These are phyloP conservation scores for Catonia carolina DNA, from an alignment of 2,888 invertebrate species.

Conservation along the genomic window DNA sequence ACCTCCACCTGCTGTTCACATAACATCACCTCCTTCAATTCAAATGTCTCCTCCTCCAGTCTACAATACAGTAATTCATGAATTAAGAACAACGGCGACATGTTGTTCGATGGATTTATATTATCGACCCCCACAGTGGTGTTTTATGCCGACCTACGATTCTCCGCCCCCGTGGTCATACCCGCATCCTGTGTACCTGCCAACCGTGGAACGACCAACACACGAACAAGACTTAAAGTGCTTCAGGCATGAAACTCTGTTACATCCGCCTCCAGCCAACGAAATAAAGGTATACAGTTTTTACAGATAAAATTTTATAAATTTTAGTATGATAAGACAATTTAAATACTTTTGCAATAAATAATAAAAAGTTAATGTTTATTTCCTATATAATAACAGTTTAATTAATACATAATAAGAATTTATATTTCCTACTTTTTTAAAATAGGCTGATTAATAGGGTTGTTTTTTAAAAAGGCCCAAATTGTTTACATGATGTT, in stretches of 20 bases:
- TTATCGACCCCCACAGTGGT: neutral
- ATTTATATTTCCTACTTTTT: too few species aligned
- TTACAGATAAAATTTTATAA: slow-evolving; percentile 22
- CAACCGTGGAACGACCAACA: neutral
- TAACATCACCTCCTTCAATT: slow-evolving; percentile 5
- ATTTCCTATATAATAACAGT: too few species aligned
- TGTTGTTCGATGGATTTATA: neutral
- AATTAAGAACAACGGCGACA: neutral
- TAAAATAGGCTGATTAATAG: too few species aligned
- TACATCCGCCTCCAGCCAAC: slow-evolving; percentile 1
- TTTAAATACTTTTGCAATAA: too few species aligned
- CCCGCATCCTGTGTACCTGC: slow-evolving; percentile 17
- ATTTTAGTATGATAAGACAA: too few species aligned
- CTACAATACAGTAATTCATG: neutral
- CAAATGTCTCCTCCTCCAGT: neutral
- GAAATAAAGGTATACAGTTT: slow-evolving; percentile 23
- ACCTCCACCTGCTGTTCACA: slow-evolving; percentile 13
- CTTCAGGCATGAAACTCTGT: slow-evolving; percentile 21
- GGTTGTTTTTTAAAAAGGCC: too few species aligned
- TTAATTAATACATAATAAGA: too few species aligned
- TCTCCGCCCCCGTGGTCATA: slow-evolving; percentile 22
- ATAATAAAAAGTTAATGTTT: too few species aligned
- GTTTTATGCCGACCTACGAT: slow-evolving; percentile 19
- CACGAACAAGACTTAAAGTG: slow-evolving; percentile 21
- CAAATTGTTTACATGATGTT: too few species aligned